These are phyloP conservation scores for Chloropsis cyanopogon DNA, from an alignment of 2,113 vertebrate species.

Conservation along the genomic window DNA sequence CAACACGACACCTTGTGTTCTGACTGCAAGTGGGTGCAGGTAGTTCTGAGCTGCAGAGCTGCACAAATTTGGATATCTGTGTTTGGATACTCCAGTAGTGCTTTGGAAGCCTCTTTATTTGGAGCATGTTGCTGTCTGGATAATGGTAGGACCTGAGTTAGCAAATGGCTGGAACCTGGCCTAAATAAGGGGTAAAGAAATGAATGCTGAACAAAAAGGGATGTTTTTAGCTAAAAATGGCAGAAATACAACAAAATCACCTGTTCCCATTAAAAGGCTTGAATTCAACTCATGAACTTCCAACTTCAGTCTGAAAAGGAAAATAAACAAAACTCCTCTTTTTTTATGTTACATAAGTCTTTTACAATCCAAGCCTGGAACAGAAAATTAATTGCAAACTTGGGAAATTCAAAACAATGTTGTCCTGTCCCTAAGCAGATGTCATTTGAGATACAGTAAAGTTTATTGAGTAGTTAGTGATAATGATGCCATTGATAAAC, in stretches of 20 bases:
- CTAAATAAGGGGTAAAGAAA: neutral
- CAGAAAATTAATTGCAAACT: neutral
- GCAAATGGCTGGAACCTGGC: neutral
- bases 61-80: neutral
- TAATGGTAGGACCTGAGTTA: neutral
- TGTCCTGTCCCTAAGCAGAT: constrained; percentile 11
- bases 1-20: neutral
- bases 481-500: constrained; percentile 9
- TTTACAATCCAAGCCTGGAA: neutral
- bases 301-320: neutral
- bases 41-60: neutral
- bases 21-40: neutral
- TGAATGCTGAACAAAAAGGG: neutral
- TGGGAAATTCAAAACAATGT: neutral
- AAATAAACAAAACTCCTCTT: neutral
- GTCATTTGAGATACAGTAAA: neutral
- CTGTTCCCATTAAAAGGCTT: neutral
- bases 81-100: neutral
- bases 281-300: neutral
- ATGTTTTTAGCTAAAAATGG: neutral
- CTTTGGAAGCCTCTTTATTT: neutral
- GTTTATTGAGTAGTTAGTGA: neutral
- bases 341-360: neutral
- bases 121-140: neutral
- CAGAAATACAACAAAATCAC: neutral